These are phyloP conservation scores for Acrocephalus scirpaceus DNA, from an alignment of 2,797 vertebrate genomes.

Conservation along the genomic window DNA sequence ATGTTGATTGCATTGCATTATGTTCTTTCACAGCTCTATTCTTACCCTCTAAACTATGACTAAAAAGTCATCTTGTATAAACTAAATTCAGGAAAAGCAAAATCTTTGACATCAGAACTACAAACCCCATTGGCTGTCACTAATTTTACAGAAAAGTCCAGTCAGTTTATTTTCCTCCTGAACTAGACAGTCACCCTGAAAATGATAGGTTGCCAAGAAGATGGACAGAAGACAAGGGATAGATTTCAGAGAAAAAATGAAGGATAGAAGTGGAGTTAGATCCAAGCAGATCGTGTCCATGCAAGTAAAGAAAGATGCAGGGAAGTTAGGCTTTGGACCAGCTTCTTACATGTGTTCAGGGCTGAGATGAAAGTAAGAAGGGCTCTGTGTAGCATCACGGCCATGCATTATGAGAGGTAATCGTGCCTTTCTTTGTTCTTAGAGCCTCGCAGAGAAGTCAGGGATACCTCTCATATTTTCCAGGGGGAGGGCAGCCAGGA, in stretches of 20 bases:
- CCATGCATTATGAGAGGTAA: accelerated
- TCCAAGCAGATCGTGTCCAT: neutral
- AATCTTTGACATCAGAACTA: neutral
- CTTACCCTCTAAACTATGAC: neutral
- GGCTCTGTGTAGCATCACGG: neutral
- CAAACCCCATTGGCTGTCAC: neutral
- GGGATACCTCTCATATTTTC: neutral
- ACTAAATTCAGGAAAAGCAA: neutral
- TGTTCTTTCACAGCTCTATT: neutral
- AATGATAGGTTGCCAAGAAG: neutral
- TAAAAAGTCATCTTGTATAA: neutral
- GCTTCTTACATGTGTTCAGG: neutral
- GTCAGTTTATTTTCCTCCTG: neutral
- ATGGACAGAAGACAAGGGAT: neutral
- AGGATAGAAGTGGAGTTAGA: neutral
- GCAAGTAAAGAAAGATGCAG: neutral
- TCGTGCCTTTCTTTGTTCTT: neutral
- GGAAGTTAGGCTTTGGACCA: neutral
- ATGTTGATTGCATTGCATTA: neutral
- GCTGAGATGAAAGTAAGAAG: neutral
- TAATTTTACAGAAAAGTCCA: neutral
- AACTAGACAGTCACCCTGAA: neutral
- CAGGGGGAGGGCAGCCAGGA: neutral
- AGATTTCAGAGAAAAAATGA: neutral
- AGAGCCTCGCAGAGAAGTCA: neutral